These are phyloP conservation scores for Megaceryle torquata DNA, from an alignment of 2,113 vertebrate species.

Conservation along the genomic window DNA sequence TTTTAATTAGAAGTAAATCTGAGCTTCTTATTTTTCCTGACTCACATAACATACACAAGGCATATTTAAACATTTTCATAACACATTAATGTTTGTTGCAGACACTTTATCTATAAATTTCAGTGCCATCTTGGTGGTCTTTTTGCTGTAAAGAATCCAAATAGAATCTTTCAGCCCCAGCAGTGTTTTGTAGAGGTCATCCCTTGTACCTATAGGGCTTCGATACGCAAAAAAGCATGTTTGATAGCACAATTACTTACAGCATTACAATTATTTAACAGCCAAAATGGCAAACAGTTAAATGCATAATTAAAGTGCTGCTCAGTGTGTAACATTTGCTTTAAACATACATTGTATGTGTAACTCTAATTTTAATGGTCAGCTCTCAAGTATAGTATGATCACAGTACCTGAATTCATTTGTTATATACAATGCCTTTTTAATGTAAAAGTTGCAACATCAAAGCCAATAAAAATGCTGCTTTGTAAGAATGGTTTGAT, in stretches of 20 bases:
- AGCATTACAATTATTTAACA: constrained; percentile 53
- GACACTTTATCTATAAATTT: constrained; percentile 43
- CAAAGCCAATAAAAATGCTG: constrained; percentile 80
- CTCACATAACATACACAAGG: constrained; percentile 3
- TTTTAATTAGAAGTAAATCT: constrained; percentile 26
- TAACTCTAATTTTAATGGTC: constrained; percentile 59
- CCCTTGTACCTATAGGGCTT: constrained; percentile 38
- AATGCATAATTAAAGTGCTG: constrained; percentile 57
- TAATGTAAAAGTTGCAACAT: constrained; percentile 81
- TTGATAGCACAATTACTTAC: constrained; percentile 60
- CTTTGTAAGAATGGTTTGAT: constrained; percentile 71
- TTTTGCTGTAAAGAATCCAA: constrained; percentile 55
- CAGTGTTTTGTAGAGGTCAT: constrained; percentile 22
- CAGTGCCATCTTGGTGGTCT: constrained; percentile 49
- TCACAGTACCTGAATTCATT: constrained; percentile 38
- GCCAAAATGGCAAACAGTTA: constrained; percentile 51
- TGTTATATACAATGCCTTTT: constrained; percentile 68
- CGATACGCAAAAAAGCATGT: constrained; percentile 41
- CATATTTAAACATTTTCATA: constrained; percentile 41
- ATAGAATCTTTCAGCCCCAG: constrained; percentile 33
- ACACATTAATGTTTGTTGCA: constrained; percentile 44
- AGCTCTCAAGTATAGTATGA: constrained; percentile 58
- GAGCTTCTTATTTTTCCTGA: constrained; percentile 31
- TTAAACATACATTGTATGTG: constrained; percentile 51
- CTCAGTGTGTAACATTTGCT: constrained; percentile 59